A percentile compares a stretch with the other conserved stretches of the same genome.
These are phyloP conservation scores for Calameuta pallipes DNA, from an alignment of 2,888 invertebrate genomes.

Conservation along the genomic window DNA sequence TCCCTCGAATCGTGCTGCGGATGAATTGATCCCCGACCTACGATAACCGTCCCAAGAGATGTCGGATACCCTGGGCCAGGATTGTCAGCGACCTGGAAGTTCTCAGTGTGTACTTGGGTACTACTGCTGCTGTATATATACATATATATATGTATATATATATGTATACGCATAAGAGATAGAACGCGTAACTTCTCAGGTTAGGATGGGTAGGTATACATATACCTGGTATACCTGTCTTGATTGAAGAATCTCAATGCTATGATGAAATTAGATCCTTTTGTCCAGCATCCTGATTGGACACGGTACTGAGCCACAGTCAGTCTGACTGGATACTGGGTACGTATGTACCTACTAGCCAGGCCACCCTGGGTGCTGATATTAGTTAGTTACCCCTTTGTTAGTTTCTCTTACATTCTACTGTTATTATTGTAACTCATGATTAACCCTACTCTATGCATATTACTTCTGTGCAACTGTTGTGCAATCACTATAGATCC, in stretches of 20 bases:
- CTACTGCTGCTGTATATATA: not conserved
- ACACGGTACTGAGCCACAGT: not conserved
- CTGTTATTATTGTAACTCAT: not conserved
- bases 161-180: not conserved
- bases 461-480: not conserved
- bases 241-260: not conserved
- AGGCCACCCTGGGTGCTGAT: not conserved
- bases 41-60: not conserved
- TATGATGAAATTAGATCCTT: conserved; percentile 4
- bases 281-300: not conserved
- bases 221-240: not conserved
- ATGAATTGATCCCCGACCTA: not conserved
- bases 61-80: not conserved
- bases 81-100: not conserved
- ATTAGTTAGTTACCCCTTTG: not conserved
- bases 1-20: not conserved
- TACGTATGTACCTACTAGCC: not conserved
- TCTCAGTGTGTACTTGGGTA: not conserved
- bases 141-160: too few species aligned
- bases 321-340: not conserved
- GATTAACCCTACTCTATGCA: not conserved
- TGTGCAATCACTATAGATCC: not conserved
- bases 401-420: not conserved
- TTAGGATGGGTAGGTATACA: not conserved
- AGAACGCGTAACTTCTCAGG: not conserved